Base-by-base conservation (phyloP, 2,888 invertebrate species). In the Rhorus exstirpatorius region DNA sequence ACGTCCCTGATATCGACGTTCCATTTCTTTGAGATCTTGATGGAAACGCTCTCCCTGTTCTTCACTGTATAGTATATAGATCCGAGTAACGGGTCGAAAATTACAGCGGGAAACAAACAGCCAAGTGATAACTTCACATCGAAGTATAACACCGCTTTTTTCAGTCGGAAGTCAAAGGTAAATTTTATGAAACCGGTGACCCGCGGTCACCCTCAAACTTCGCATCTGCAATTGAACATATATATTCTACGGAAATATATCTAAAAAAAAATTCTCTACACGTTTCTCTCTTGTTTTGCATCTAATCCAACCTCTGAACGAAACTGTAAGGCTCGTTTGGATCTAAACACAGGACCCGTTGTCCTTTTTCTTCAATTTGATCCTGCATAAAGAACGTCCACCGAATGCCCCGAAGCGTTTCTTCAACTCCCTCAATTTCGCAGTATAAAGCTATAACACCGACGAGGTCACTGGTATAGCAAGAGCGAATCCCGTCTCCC, bases 381-480 rank as follows among this genome's bases (percentile, higher is more conserved):
- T n/a, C 8, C n/a, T 14, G 14, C 14, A 1, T 46, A 46, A 14
- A n/a, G 14, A 46, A 14, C 46, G 14, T 46, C 7, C n/a, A 46
- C 46, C 14, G 14, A 14, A 46, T 14, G 14, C 14, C 46, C 46
- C 46, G 3, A 14, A 8, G 46, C 46, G 46, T 14, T 46, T 46
- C 46, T 46, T 17, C 46, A 14, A 46, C 55, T 55, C 14, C 31
- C 55, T 19, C 31, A 53, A 53, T 53, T 19, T 38, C 24, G 24
- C 26, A 55, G 63, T 35, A 63, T 55, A 55, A 51, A 63, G 38
- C 35, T 24, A 24, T n/a, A 19, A 53, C 24, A 21, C 10, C 44
- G 74, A 65, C 74, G 74, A 75, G 74, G 74, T 75, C 74, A 75
- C 51, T 61, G 31, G 26, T n/a, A n/a, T n/a, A 60, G 74, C 41